These are phyloP conservation scores for Zonitis immaculata DNA, from an alignment of 2,888 invertebrate genomes.

Conservation along the genomic window DNA sequence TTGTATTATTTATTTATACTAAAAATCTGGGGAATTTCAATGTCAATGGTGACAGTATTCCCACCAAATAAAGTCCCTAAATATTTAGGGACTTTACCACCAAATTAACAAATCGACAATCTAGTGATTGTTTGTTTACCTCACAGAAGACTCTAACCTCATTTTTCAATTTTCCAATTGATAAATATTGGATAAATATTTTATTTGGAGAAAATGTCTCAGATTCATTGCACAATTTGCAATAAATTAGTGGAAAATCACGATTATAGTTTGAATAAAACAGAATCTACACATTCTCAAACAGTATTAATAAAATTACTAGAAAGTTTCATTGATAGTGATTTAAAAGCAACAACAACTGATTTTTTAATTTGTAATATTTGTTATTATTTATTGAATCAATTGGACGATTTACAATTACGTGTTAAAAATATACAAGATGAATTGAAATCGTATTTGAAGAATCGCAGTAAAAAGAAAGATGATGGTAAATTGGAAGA, in stretches of 20 bases:
- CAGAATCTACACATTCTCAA: slow-evolving; percentile 13
- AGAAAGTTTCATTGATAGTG: slow-evolving; percentile 15
- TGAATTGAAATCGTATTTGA: slow-evolving; percentile 20
- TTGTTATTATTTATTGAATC: slow-evolving; percentile 31
- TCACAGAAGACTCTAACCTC: too few species aligned
- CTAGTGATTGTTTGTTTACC: too few species aligned
- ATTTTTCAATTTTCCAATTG: too few species aligned
- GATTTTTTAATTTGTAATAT: slow-evolving; percentile 26
- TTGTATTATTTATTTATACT: too few species aligned
- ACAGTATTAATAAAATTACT: slow-evolving; percentile 20
- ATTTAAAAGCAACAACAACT: slow-evolving; percentile 14
- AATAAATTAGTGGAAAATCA: background rate
- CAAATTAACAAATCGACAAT: too few species aligned
- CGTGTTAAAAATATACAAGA: slow-evolving; percentile 26
- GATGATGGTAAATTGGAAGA: slow-evolving; percentile 11
- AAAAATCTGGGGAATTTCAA: too few species aligned
- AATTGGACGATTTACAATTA: slow-evolving; percentile 33
- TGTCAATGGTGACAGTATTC: too few species aligned
- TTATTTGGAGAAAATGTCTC: background rate
- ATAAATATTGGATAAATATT: too few species aligned
- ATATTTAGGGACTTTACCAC: too few species aligned
- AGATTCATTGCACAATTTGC: slow-evolving; percentile 8
- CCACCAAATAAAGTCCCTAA: too few species aligned
- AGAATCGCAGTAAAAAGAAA: slow-evolving; percentile 9
- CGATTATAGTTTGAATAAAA: slow-evolving; percentile 5